A percentile compares a stretch with the other conserved stretches of the same genome.
Evolutionary conservation across 1,140 invertebrate species (phyloP).

Genomic region (Trichonephila inaurata): DNA sequence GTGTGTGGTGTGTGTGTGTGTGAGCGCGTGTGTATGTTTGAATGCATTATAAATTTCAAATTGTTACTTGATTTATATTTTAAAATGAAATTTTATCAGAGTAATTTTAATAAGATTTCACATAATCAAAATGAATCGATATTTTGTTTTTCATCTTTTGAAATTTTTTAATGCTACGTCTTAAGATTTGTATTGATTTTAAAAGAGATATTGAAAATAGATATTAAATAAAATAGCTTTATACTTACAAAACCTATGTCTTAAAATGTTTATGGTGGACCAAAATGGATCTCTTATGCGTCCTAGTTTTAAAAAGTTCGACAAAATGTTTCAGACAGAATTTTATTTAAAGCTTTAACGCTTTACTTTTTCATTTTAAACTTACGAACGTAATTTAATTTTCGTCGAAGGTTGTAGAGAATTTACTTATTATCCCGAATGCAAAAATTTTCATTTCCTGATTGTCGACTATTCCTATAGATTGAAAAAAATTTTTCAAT

Average conservation of each 20-base stretch:
- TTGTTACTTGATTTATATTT: too few species aligned
- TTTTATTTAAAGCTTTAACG: conserved; percentile 35
- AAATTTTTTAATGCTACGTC: too few species aligned
- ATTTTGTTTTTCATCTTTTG: too few species aligned
- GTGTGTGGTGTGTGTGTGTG: too few species aligned
- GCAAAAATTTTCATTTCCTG: not conserved
- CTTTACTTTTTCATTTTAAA: not conserved
- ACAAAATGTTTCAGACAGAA: not conserved
- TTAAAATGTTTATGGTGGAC: not conserved
- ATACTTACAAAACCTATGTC: not conserved
- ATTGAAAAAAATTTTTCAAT: not conserved
- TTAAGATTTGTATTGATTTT: not conserved
- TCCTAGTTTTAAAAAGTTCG: not conserved
- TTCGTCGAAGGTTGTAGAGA: not conserved
- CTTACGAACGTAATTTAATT: conserved; percentile 5
- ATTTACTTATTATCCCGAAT: conserved; percentile 4
- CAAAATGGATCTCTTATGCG: not conserved
- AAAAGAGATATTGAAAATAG: too few species aligned
- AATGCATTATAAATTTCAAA: too few species aligned
- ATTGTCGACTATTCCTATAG: not conserved
- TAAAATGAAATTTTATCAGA: too few species aligned
- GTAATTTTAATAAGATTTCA: too few species aligned
- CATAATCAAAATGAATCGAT: too few species aligned
- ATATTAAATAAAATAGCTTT: not conserved
- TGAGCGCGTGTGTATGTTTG: too few species aligned